These are phyloP conservation scores for Oplegnathus fasciatus DNA, from an alignment of 2,113 vertebrate species.

Conservation along the genomic window DNA sequence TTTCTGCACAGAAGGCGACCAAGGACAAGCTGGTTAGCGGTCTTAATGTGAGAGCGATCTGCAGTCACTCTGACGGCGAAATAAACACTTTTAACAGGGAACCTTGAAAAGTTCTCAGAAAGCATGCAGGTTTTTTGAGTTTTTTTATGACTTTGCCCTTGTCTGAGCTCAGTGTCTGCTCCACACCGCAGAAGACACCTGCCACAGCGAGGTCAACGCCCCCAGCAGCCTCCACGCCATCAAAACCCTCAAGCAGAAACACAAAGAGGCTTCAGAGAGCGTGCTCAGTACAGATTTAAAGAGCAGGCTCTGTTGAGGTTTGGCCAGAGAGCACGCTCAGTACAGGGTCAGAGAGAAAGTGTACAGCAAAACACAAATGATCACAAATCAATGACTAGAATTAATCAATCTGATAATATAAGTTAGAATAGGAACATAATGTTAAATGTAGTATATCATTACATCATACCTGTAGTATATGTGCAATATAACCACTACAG, in stretches of 20 bases:
- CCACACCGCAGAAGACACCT: constrained; percentile 49
- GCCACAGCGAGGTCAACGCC: constrained; percentile 61
- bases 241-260: constrained; percentile 68
- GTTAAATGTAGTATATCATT: too few relatives aligned
- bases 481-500: too few relatives aligned
- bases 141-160: constrained; percentile 50
- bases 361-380: not conserved
- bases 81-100: constrained; percentile 48
- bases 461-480: too few relatives aligned
- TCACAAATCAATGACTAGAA: not conserved
- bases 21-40: constrained; percentile 55
- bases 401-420: not conserved
- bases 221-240: constrained; percentile 53
- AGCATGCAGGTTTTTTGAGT: not conserved
- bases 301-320: not conserved
- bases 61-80: constrained; percentile 12
- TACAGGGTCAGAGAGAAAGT: not conserved
- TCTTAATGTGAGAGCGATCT: constrained; percentile 32
- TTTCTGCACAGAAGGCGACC: constrained; percentile 59
- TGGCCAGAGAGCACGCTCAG: not conserved
- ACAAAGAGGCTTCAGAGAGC: constrained; percentile 46
- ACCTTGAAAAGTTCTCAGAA: constrained; percentile 61
- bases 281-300: not conserved
- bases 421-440: too few relatives aligned
- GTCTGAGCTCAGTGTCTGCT: constrained; percentile 42